These are phyloP conservation scores for Lissonota sp. DNA, from an alignment of 2,888 invertebrate species.

Conservation along the genomic window DNA sequence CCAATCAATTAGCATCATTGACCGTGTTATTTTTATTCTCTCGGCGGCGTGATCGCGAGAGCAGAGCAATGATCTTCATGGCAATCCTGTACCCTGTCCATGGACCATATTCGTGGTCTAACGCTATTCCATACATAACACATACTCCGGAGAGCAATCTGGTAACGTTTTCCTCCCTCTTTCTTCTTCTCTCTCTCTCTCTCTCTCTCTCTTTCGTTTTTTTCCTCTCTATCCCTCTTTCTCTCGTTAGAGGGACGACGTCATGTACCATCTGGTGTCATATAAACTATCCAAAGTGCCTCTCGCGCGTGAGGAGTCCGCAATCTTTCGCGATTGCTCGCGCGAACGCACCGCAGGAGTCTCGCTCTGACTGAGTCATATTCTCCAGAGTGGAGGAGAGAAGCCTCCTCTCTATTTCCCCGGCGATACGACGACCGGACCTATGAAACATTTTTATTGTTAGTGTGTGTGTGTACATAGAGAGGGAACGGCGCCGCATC, in stretches of 20 bases:
- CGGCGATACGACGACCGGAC: conserved; percentile 28
- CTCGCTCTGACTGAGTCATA: conserved; percentile 48
- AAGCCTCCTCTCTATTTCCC: conserved; percentile 6
- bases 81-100: too few relatives aligned
- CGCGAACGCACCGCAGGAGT: conserved; percentile 30
- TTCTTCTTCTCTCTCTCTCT: not conserved
- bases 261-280: conserved; percentile 42
- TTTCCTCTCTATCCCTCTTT: not conserved
- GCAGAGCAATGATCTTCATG: too few relatives aligned
- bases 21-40: too few relatives aligned
- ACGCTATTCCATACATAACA: too few relatives aligned
- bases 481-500: conserved; percentile 57
- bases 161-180: conserved; percentile 25
- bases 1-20: too few relatives aligned
- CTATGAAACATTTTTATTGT: conserved; percentile 42
- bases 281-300: conserved; percentile 20
- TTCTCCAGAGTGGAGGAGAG: conserved; percentile 15
- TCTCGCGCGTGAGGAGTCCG: conserved; percentile 9
- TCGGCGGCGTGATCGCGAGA: too few relatives aligned
- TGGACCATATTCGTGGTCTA: too few relatives aligned
- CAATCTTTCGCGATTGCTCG: conserved; percentile 54
- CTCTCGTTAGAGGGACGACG: not conserved
- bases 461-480: conserved; percentile 23
- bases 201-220: not conserved
- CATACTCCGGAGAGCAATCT: conserved; percentile 14